Conservation (phyloP, 2,797 vertebrate genomes). For the Okamejei kenojei region DNA sequence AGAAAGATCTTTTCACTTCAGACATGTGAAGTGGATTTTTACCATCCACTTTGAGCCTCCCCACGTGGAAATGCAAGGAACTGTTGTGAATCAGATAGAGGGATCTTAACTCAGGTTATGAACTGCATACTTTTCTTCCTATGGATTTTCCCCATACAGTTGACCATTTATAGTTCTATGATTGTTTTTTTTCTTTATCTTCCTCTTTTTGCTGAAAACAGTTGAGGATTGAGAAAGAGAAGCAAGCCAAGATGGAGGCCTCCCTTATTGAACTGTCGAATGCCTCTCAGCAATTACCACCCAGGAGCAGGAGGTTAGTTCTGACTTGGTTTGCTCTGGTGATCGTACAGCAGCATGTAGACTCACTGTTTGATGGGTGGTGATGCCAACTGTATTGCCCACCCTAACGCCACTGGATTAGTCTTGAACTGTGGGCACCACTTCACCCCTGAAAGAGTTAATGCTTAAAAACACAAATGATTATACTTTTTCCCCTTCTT, state of each 20-base stretch:
- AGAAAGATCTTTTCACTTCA: too few species aligned
- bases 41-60: background rate
- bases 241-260: constrained; percentile 50
- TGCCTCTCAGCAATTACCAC: background rate
- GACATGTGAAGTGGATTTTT: background rate
- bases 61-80: background rate
- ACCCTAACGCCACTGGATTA: constrained; percentile 17
- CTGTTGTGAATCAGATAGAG: background rate
- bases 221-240: constrained; percentile 68
- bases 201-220: constrained; percentile 43
- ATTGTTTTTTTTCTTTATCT: background rate
- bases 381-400: constrained; percentile 3
- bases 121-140: background rate
- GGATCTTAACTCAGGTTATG: background rate
- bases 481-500: background rate
- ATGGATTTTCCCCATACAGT: too few species aligned
- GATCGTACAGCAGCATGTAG: constrained; percentile 2
- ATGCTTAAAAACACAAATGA: background rate
- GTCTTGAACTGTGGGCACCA: background rate
- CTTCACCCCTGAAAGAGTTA: background rate
- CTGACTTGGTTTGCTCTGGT: background rate
- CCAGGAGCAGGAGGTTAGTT: constrained; percentile 17
- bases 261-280: constrained; percentile 54
- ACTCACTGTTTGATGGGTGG: constrained; percentile 22
- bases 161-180: background rate